These are phyloP conservation scores for Hoplostethus atlanticus DNA, from an alignment of 2,797 vertebrate species.

Conservation along the genomic window DNA sequence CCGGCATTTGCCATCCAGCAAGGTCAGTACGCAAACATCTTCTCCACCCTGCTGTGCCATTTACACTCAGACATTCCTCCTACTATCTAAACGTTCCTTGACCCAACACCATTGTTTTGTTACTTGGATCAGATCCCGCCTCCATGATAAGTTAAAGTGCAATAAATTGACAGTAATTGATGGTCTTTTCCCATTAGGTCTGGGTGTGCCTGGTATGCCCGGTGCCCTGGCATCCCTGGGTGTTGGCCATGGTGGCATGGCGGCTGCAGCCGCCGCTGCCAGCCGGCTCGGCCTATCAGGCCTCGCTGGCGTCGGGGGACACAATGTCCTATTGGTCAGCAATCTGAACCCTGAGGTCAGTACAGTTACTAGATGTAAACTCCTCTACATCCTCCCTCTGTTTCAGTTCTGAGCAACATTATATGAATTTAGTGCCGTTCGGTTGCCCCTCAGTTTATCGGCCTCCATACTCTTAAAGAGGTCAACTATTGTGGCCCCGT, in stretches of 20 bases:
- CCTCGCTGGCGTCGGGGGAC: constrained; percentile 84
- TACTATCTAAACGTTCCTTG: background rate
- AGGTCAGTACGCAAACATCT: constrained; percentile 68
- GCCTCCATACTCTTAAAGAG: constrained; percentile 36
- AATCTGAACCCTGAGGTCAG: constrained; percentile 97
- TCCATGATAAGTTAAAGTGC: background rate
- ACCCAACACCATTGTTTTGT: background rate
- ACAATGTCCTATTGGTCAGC: constrained; percentile 96
- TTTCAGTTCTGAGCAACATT: constrained; percentile 27
- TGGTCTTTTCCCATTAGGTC: constrained; percentile 74
- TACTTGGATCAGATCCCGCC: background rate
- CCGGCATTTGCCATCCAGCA: constrained; percentile 94
- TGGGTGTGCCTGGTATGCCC: constrained; percentile 90
- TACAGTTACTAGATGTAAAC: constrained; percentile 53
- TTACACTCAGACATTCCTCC: background rate
- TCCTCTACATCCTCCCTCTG: background rate
- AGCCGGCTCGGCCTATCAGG: constrained; percentile 91
- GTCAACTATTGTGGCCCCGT: constrained; percentile 26
- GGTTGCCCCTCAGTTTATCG: constrained; percentile 29
- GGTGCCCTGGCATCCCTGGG: constrained; percentile 91
- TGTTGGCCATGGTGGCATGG: constrained; percentile 85
- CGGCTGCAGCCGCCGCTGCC: constrained; percentile 88
- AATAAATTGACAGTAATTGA: background rate
- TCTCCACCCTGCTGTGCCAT: background rate
- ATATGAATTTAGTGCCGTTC: constrained; percentile 10